Percentiles rank a stretch among this genome's conserved stretches.
Conservation (phyloP, 2,797 vertebrate genomes). For the Amblyopsis hoosieri region DNA sequence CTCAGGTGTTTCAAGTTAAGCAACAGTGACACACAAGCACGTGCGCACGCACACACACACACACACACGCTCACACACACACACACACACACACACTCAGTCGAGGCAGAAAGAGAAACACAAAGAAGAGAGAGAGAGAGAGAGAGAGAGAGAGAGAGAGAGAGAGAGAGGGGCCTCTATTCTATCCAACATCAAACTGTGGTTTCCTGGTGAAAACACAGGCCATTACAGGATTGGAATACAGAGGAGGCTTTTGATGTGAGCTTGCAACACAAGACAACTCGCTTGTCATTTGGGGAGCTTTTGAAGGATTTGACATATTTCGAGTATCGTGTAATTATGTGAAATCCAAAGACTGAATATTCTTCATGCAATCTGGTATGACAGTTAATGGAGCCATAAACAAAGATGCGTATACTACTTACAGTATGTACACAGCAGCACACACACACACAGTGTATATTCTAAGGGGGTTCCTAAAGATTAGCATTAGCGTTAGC, state of each 20-base stretch:
- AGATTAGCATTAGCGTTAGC: no score
- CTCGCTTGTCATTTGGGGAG: conserved; percentile 26
- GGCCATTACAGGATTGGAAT: conserved; percentile 45
- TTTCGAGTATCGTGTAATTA: conserved; percentile 44
- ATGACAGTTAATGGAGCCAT: conserved; percentile 3
- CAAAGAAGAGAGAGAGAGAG: no score
- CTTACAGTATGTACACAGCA: no score
- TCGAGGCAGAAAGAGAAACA: no score
- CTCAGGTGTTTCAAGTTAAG: conserved; percentile 1
- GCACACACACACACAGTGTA: no score
- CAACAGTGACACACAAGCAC: background rate
- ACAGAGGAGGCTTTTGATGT: conserved; percentile 28
- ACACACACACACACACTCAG: no score
- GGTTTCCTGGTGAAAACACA: conserved; percentile 40
- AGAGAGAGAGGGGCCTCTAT: conserved; percentile 22
- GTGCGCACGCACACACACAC: no score
- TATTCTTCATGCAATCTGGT: conserved; percentile 3
- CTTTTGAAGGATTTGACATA: conserved; percentile 37
- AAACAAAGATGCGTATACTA: background rate
- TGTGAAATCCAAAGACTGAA: conserved; percentile 24
- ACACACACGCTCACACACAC: no score
- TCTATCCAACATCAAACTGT: conserved; percentile 29
- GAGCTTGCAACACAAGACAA: conserved; percentile 13
- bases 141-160: background rate
- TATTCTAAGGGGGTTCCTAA: no score